Percentiles rank a stretch among this genome's conserved stretches.
These are phyloP conservation scores for Agrochola litura DNA, from an alignment of 2,888 invertebrate species.

Conservation along the genomic window DNA sequence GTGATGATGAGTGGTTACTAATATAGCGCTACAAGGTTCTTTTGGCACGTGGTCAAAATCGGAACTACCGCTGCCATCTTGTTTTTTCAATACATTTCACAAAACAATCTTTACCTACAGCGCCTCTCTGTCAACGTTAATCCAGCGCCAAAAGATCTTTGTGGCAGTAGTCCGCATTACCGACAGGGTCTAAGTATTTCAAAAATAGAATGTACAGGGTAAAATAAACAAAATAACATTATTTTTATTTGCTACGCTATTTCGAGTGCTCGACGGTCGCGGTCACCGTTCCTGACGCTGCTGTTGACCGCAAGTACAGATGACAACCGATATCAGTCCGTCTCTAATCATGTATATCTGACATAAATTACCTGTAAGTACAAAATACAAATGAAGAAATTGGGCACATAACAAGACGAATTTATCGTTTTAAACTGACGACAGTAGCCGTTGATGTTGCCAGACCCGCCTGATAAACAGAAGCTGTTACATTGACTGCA, in stretches of 20 bases:
- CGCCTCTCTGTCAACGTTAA: no score
- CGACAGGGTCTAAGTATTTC: background rate
- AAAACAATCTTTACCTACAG: background rate
- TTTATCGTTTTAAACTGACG: background rate
- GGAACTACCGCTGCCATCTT: background rate
- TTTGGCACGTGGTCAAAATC: background rate
- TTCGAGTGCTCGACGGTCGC: constrained; percentile 7
- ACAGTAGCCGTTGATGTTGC: background rate
- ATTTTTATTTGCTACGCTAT: background rate
- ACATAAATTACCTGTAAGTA: background rate
- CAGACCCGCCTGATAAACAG: background rate
- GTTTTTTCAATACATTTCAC: background rate
- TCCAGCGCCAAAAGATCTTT: background rate
- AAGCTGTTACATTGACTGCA: no score
- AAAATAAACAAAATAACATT: constrained; percentile 5
- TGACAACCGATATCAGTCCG: background rate
- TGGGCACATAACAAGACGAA: no score
- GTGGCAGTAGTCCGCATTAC: background rate
- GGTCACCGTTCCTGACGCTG: background rate
- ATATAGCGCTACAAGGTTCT: background rate
- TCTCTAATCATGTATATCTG: background rate
- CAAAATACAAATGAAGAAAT: background rate
- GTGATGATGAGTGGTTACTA: background rate
- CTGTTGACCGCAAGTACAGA: background rate
- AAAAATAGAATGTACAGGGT: background rate